Evolutionary conservation across 2,888 invertebrate genomes (phyloP).

Genomic region (Carabus problematicus): DNA sequence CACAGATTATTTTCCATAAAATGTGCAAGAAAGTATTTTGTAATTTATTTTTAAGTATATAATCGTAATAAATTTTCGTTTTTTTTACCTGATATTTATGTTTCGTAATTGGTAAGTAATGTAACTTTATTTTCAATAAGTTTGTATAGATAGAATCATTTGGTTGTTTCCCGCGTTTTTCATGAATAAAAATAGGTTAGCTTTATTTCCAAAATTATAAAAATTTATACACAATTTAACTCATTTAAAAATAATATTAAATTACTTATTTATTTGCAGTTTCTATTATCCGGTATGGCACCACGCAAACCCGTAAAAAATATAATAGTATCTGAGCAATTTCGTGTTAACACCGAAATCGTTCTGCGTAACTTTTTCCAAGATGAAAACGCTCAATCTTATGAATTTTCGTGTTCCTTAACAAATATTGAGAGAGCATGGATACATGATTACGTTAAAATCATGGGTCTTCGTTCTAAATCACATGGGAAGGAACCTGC

Average conservation of each 20-base stretch:
- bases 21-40: too few relatives aligned
- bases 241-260: too few relatives aligned
- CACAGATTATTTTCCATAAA: too few relatives aligned
- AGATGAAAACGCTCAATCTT: constrained; percentile 15
- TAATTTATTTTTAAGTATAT: too few relatives aligned
- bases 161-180: constrained; percentile 2
- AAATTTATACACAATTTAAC: neutral
- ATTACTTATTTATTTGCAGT: too few relatives aligned
- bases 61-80: too few relatives aligned
- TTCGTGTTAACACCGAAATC: constrained; percentile 22
- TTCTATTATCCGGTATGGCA: constrained; percentile 1
- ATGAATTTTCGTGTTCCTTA: constrained; percentile 72
- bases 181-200: constrained; percentile 12
- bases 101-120: too few relatives aligned
- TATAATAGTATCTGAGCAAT: constrained; percentile 28
- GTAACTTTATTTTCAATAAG: too few relatives aligned
- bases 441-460: constrained; percentile 74
- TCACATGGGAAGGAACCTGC: constrained; percentile 75
- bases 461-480: constrained; percentile 77
- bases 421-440: constrained; percentile 81
- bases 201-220: neutral
- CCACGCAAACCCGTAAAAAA: constrained; percentile 1
- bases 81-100: too few relatives aligned
- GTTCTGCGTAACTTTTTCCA: constrained; percentile 22
- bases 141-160: too few relatives aligned